Evolutionary conservation across 1,140 invertebrate species (phyloP).

Genomic region (Drosophila grimshawi): DNA sequence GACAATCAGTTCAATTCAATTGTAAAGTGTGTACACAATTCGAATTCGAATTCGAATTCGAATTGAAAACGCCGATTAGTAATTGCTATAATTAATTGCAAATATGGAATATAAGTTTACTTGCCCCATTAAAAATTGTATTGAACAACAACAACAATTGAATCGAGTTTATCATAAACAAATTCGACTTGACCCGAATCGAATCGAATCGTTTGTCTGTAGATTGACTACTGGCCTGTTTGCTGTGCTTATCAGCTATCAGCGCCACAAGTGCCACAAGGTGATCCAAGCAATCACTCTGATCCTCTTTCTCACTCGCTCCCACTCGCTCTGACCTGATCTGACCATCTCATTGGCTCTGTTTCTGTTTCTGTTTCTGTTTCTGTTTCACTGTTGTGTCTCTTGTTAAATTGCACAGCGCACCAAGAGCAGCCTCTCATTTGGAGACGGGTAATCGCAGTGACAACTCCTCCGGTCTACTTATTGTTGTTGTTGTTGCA

Average conservation of each 20-base stretch:
- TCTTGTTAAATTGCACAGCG: slow-evolving; percentile 22
- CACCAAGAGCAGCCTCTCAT: background rate
- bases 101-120: background rate
- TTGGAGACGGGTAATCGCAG: slow-evolving; percentile 6
- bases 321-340: background rate
- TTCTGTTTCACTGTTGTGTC: background rate
- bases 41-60: too few relatives aligned
- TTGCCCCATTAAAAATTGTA: slow-evolving; percentile 5
- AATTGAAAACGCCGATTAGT: too few relatives aligned
- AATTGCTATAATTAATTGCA: background rate
- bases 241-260: slow-evolving; percentile 37
- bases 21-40: too few relatives aligned
- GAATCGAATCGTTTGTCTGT: background rate
- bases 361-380: slow-evolving; percentile 1
- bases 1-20: too few relatives aligned
- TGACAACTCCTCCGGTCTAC: background rate
- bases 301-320: background rate
- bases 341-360: background rate
- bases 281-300: slow-evolving; percentile 39
- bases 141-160: slow-evolving; percentile 9
- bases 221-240: background rate
- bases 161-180: slow-evolving; percentile 38
- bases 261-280: slow-evolving; percentile 23
- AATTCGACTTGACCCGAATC: slow-evolving; percentile 69
- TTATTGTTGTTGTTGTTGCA: background rate